Evolutionary conservation across 2,888 invertebrate species (phyloP).

Genomic region (Ophion slaviceki): DNA sequence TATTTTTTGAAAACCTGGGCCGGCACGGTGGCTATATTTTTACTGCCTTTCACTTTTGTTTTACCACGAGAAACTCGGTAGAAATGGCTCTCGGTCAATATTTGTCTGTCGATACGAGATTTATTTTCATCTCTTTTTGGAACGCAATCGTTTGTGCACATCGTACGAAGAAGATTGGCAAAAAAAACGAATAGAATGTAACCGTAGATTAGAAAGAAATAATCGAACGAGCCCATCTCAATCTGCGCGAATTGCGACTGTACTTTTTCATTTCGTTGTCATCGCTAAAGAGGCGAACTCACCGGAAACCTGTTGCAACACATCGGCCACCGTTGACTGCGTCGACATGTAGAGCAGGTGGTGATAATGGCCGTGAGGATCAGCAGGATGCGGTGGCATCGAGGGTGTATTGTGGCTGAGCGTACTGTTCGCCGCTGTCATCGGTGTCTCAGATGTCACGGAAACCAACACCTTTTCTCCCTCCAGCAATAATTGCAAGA

Average conservation of each 20-base stretch:
- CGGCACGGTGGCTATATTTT: no score
- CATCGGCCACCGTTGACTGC: slow-evolving; percentile 90
- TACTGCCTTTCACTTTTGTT: no score
- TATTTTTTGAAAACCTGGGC: no score
- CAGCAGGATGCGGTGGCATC: slow-evolving; percentile 87
- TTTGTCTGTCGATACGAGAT: no score
- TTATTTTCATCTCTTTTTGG: no score
- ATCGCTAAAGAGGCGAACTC: slow-evolving; percentile 30
- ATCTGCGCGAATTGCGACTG: not conserved
- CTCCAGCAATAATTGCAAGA: slow-evolving; percentile 93
- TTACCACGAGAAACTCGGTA: no score
- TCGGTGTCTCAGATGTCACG: slow-evolving; percentile 84
- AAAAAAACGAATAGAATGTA: not conserved
- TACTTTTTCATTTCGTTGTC: slow-evolving; percentile 1
- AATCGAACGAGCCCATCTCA: not conserved
- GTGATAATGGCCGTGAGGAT: slow-evolving; percentile 90
- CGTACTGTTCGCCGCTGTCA: slow-evolving; percentile 77
- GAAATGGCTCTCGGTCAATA: no score
- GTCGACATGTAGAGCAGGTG: slow-evolving; percentile 90
- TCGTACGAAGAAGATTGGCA: not conserved
- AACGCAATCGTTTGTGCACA: not conserved
- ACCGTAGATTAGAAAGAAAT: not conserved
- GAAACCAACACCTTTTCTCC: slow-evolving; percentile 93
- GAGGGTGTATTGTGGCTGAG: slow-evolving; percentile 76
- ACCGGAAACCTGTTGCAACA: slow-evolving; percentile 87